Conservation (phyloP, 1,140 invertebrate genomes). For the Delia radicum region DNA sequence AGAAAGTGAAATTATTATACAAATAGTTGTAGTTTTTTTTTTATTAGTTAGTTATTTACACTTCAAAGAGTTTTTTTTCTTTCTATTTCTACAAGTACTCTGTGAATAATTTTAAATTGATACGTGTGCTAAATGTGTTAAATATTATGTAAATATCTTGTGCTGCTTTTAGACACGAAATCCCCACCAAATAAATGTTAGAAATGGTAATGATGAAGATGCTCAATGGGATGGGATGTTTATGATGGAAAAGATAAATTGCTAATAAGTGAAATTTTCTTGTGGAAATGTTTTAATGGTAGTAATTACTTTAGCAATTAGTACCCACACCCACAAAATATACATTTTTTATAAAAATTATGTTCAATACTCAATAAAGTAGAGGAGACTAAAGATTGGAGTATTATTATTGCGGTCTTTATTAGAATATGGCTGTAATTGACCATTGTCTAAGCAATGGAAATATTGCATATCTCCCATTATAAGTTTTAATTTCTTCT, state of each 20-base stretch:
- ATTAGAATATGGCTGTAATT: no score
- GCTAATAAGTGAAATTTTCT: not conserved
- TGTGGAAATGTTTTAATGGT: not conserved
- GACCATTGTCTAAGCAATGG: no score
- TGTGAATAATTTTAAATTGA: not conserved
- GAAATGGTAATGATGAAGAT: no score
- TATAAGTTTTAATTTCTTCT: no score
- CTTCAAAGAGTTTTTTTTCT: not conserved
- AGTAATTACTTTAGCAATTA: not conserved
- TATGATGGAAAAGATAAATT: not conserved
- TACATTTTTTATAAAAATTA: no score
- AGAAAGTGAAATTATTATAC: not conserved
- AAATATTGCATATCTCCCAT: no score
- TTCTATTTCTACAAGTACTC: not conserved
- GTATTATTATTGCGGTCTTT: no score
- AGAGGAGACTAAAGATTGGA: no score
- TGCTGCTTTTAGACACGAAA: not conserved
- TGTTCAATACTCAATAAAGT: no score
- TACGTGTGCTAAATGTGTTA: conserved; percentile 1
- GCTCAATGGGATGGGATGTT: not conserved
- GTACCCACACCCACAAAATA: not conserved
- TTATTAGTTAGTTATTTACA: not conserved
- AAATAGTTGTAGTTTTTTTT: no score
- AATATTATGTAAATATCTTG: not conserved
- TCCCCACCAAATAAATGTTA: no score